Base-by-base conservation (phyloP, 2,113 vertebrate species). In the Gobius niger region DNA sequence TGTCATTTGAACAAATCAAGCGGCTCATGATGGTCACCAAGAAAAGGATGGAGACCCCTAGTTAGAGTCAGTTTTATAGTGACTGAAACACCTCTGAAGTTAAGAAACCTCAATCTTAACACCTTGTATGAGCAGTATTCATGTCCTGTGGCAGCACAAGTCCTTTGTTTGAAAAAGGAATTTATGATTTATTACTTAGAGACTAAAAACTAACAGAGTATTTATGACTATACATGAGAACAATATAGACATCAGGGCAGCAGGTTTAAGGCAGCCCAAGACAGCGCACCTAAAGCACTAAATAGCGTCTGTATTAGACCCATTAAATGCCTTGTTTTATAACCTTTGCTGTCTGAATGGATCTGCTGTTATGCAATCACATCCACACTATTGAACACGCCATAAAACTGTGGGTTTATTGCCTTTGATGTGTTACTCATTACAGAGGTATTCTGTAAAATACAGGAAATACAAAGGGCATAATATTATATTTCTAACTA, bases 1-100 rank as follows among this genome's bases (percentile, higher is more conserved):
- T 94, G 44, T 91, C 93, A 0, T 94, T 93, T 8, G 93, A 94
- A 79, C 93, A 94, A 85, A 90, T 94, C 62, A 93, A 94, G 80
- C 85, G 93, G 65, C 91, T 87, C 65, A 92, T 94, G 92, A 94
- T 93, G 93, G 75, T 85, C 67, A 85, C 90, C 12, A 93, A 90
- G 82, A 89, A 91, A 79, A 91, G 77, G 54, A 65, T 85, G 0
- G 92, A 93, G 12, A 71, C 59, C n/a, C 14, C 67, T 54, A 84
- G 88, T 7, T 91, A 83, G 87, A 68, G 12, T 6, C 4, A 3
- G 49, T 50, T 65, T 53, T 7, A 65, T 10, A 62, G 2, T 64
- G 54, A 75, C 65, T 53, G 41, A 56, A 24, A 63, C 18, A 63
- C 14, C 11, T 18, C 40, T 1, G 41, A 40, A 24, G 54, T 57